Evolutionary conservation across 2,113 vertebrate species (phyloP), one percentile per base, ranked within the genome.

Genomic region (Petromus typicus): DNA sequence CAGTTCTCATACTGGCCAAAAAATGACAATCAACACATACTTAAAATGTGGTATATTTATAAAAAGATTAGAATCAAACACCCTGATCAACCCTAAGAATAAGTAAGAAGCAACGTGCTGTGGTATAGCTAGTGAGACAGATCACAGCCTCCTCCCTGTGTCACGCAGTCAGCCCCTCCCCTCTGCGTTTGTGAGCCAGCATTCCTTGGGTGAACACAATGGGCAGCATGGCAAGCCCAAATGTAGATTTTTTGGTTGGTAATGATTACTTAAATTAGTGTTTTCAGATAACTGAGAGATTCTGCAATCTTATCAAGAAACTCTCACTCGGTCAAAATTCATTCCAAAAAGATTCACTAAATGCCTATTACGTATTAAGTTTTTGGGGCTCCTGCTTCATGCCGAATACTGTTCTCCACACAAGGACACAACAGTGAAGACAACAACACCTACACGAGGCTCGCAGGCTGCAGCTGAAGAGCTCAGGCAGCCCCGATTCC

Each of bases 221-320:
- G 63, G 27, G 71, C 0, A 57, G 34, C n/a, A 45, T 69, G 59
- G 90, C 83, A 80, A 94, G 84, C 11, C 43, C 25, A 80, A 66
- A 76, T 48, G 1, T 54, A 89, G 23, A 51, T 9, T 61, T 86
- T 86, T 86, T 78, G 9, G 22, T 20, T 43, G 32, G 16, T 48
- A 40, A 5, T 30, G 73, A 76, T 20, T 83, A 87, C 30, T 91
- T 94, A 86, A 90, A 90, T 48, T 75, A 37, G 91, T 40, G 37
- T 81, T 93, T 91, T 71, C 73, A 91, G 85, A 82, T 27, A 48
- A 85, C 25, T 73, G 37, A 37, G 59, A 93, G 67, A 95, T 85
- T 93, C 79, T 90, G 9, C 8, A 73, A 67, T 86, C 27, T 83
- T 83, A 90, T 76, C 57, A 59, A 51, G 86, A 67, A 90, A 51